Conservation (phyloP, 2,113 vertebrate genomes). For the Ornithorhynchus anatinus region DNA sequence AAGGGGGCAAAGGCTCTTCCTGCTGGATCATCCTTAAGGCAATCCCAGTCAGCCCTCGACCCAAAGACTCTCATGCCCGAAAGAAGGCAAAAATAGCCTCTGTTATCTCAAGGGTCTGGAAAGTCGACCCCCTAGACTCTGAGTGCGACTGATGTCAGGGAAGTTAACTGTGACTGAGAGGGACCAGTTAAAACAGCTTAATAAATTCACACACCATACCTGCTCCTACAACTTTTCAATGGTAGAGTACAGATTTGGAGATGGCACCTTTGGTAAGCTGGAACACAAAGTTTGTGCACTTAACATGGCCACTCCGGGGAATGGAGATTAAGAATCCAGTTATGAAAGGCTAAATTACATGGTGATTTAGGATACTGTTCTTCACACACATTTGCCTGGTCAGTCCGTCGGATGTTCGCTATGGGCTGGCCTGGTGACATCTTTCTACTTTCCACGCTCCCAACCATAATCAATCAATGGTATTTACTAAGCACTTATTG, state of each 20-base stretch:
- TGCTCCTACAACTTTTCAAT: rapidly evolving
- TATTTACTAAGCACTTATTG: too few species aligned
- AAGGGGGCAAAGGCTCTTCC: background rate
- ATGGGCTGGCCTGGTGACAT: too few species aligned
- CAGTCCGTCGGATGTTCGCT: too few species aligned
- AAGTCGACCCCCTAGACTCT: background rate
- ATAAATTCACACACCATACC: rapidly evolving
- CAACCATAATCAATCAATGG: too few species aligned
- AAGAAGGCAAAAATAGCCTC: constrained; percentile 1
- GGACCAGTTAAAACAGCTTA: background rate
- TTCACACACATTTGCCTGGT: too few species aligned
- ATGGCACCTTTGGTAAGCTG: background rate
- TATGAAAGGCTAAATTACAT: too few species aligned
- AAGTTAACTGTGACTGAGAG: background rate
- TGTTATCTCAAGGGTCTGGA: constrained; percentile 10
- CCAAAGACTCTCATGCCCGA: too few species aligned
- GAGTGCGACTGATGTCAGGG: rapidly evolving
- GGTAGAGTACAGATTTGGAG: too few species aligned
- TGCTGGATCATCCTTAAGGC: background rate
- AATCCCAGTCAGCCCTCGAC: too few species aligned
- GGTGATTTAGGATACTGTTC: too few species aligned
- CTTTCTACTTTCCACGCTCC: too few species aligned
- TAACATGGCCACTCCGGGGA: rapidly evolving
- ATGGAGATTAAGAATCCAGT: background rate
- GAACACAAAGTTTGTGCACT: background rate